Evolutionary conservation across 2,797 vertebrate genomes (phyloP), one percentile per base, ranked within the genome.

Genomic region (Odontamblyopus rebecca): DNA sequence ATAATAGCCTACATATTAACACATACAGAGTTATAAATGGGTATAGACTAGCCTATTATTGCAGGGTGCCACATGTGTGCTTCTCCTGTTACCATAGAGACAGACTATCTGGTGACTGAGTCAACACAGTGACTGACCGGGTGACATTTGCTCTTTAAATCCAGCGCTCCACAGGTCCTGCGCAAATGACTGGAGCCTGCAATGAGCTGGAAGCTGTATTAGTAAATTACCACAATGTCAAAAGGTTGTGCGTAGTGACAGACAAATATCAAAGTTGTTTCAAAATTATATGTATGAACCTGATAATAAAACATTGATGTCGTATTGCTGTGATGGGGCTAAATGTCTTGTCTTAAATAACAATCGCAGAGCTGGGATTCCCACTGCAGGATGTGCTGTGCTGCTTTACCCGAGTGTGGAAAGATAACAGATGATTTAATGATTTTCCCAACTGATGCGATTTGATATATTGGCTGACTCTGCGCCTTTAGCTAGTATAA

Each of bases 391-490:
- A 76, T 61, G 69, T 75, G 74, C 73, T 57, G 51, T 70, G 30
- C 70, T 65, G 73, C 81, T 76, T 80, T 77, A 78, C 82, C 73
- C 29, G 71, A 76, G 74, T 73, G 76, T 73, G 79, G 80, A 83
- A 83, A 88, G 87, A 87, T 87, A 86, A 85, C 74, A 61, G 82
- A 74, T 86, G 87, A 87, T 89, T 89, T 89, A 89, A 90, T 90
- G 86, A 90, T 91, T 92, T 89, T 88, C 81, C 86, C 86, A 86
- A 85, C 82, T 79, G 85, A 84, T 88, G 85, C 79, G 87, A 89
- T 89, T 90, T 89, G 86, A 90, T 88, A 78, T 89, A 89, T 90
- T 75, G 89, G 85, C 84, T 89, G 89, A 91, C 82, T 89, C 86
- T 68, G 84, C 80, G 83, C 84, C 89, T 91, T 90, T 89, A 83